Base-by-base conservation (phyloP, 2,113 vertebrate genomes). In the Lasiurus cinereus region DNA sequence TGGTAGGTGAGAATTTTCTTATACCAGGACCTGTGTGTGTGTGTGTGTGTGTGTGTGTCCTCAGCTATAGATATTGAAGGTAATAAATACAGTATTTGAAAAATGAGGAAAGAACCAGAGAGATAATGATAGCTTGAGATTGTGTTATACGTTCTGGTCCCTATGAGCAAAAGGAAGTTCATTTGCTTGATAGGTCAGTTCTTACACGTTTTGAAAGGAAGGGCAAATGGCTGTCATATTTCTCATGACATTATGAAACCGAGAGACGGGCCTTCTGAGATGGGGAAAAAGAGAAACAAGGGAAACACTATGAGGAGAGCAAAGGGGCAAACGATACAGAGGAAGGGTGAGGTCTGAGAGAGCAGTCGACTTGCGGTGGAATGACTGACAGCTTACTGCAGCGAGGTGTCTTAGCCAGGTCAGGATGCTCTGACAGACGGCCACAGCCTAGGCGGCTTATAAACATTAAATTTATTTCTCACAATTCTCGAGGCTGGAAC, bases 321-420 rank as follows among this genome's bases (percentile, higher is more conserved):
- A 22, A 62, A 84, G 46, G 46, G 21, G 9, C 6, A 13, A 22
- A 22, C 78, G 56, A 24, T 8, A n/a, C 24, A 8, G 27, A 83
- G 18, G 27, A 79, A 4, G 7, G 36, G 8, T 8, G 16, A 88
- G 16, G 0, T 59, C 10, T 2, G 21, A 18, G 50, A 14, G 46
- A 29, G 0, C 8, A 3, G n/a, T 2, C 50, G 67, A 43, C 13
- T 3, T 54, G 27, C 19, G 5, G 3, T 1, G 2, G 62, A 67
- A 62, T 62, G 18, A 43, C 6, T 10, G n/a, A 33, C 3, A 50
- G 24, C 3, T 14, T 52, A 48, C 36, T 69, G 39, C 6, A 70
- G 6, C 18, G n/a, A 64, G 18, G 9, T 15, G 16, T n/a, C 27
- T 85, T 56, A 19, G 80, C 66, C 39, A 48, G 9, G 76, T 52